Evolutionary conservation across 2,113 vertebrate genomes (phyloP).

Genomic region (Pseudopodoces humilis): DNA sequence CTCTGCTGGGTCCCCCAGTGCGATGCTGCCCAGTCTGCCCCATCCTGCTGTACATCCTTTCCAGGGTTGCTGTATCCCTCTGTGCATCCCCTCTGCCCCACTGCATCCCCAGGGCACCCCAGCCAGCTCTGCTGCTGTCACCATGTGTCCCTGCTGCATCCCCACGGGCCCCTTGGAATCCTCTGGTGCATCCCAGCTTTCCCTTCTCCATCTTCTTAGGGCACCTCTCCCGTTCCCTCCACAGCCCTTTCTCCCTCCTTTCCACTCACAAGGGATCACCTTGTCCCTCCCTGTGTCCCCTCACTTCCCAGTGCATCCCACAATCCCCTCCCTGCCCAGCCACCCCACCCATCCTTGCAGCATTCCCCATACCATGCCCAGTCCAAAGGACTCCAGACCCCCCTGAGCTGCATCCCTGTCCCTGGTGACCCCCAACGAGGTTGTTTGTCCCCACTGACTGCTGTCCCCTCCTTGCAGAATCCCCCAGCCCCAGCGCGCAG

Average conservation of each 20-base stretch:
- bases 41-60: rapidly evolving
- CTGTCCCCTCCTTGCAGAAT: slow-evolving; percentile 47
- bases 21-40: rapidly evolving
- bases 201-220: background rate
- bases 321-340: background rate
- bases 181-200: background rate
- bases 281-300: background rate
- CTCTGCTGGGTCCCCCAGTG: background rate
- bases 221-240: background rate
- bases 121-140: background rate
- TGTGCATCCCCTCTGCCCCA: background rate
- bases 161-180: background rate
- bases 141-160: rapidly evolving
- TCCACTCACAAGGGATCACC: background rate
- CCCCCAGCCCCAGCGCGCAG: slow-evolving; percentile 60
- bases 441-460: background rate
- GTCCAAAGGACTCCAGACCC: background rate
- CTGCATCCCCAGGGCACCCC: background rate
- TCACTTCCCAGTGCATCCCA: background rate
- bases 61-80: background rate
- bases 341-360: background rate
- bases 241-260: background rate
- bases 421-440: background rate
- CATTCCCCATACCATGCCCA: background rate
- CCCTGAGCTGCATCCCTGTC: background rate